These are phyloP conservation scores for Mellivora capensis DNA, from an alignment of 2,113 vertebrate species.

Conservation along the genomic window DNA sequence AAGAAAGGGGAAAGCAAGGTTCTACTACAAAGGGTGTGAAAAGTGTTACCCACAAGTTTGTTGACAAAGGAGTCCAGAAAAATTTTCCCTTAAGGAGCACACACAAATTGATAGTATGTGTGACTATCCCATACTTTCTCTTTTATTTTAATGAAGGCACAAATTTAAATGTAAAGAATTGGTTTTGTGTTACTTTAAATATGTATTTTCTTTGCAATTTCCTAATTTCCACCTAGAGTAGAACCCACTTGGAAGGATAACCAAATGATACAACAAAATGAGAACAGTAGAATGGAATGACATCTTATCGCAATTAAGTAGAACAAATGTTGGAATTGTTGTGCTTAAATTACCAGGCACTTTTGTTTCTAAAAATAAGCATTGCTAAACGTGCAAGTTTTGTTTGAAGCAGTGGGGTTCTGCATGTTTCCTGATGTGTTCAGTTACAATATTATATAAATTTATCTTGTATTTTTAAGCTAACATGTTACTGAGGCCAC, in stretches of 20 bases:
- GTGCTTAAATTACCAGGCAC: background rate
- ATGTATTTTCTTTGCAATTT: background rate
- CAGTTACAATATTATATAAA: background rate
- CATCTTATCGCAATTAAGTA: conserved; percentile 44
- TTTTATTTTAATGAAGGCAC: background rate
- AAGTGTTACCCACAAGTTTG: background rate
- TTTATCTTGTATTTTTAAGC: background rate
- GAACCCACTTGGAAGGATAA: background rate
- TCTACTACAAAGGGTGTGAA: background rate
- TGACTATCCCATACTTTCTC: background rate
- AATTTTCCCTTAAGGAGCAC: background rate
- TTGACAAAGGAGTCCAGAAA: background rate
- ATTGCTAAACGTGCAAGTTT: background rate
- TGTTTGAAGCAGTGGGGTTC: background rate
- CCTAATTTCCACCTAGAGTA: background rate
- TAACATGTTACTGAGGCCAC: background rate
- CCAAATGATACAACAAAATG: background rate
- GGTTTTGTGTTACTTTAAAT: background rate
- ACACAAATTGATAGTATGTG: background rate
- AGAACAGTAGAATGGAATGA: background rate
- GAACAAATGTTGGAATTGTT: conserved; percentile 21
- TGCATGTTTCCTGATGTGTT: background rate
- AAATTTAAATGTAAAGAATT: background rate
- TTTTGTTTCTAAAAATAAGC: conserved; percentile 65
- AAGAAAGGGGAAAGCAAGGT: background rate